Evolutionary conservation across 2,797 vertebrate species (phyloP).

Genomic region (Micropoecilia bifurca): DNA sequence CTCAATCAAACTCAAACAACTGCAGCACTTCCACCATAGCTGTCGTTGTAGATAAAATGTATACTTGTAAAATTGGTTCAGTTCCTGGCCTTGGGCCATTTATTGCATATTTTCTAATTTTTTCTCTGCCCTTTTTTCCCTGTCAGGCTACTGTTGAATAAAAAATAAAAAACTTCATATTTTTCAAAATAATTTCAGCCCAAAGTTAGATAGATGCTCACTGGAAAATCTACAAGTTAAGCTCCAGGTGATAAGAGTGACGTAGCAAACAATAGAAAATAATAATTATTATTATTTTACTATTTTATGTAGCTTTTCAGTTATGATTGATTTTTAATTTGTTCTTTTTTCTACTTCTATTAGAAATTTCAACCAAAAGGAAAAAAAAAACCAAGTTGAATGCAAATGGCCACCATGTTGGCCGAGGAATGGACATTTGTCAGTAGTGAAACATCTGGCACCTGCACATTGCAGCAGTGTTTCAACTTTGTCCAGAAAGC

Average conservation of each 20-base stretch:
- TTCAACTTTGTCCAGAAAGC: too few species aligned
- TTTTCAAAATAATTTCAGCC: not conserved
- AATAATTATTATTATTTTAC: not conserved
- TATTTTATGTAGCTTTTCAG: not conserved
- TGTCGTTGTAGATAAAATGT: conserved; percentile 14
- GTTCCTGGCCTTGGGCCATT: not conserved
- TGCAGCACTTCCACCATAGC: conserved; percentile 8
- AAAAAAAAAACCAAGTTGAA: too few species aligned
- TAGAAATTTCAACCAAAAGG: too few species aligned
- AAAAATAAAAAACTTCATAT: not conserved
- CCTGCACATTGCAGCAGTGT: too few species aligned
- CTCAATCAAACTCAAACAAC: conserved; percentile 8
- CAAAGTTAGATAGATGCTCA: not conserved
- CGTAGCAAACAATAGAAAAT: not conserved
- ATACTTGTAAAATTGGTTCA: conserved; percentile 13
- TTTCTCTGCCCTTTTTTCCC: too few species aligned
- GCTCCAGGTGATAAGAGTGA: not conserved
- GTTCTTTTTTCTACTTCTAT: too few species aligned
- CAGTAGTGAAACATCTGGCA: too few species aligned
- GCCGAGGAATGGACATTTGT: too few species aligned
- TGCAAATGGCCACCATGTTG: too few species aligned
- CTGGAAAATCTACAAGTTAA: not conserved
- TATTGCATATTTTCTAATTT: too few species aligned
- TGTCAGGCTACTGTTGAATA: too few species aligned
- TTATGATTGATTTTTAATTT: not conserved